A percentile compares a stretch with the other conserved stretches of the same genome.
Conservation (phyloP, 2,888 invertebrate species). For the Luffia ferchaultella region DNA sequence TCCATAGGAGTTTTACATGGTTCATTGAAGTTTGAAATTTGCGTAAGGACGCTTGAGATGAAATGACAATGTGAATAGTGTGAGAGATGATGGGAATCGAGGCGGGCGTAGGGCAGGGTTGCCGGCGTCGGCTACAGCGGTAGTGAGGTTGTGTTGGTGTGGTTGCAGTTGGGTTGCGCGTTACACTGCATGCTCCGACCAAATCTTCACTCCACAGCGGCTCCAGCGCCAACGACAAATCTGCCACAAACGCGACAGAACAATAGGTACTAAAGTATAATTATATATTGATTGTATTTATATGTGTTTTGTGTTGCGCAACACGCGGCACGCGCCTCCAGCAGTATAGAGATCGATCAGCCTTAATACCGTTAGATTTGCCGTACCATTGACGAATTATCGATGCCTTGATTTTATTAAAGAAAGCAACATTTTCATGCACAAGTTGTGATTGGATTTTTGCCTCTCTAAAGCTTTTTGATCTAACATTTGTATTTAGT, state of each 20-base stretch:
- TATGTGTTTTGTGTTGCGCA: slow-evolving; percentile 63
- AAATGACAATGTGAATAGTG: background rate
- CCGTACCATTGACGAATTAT: slow-evolving; percentile 38
- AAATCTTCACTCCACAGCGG: slow-evolving; percentile 64
- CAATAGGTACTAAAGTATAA: slow-evolving; percentile 58
- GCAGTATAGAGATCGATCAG: slow-evolving; percentile 26
- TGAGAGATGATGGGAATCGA: background rate
- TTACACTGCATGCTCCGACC: slow-evolving; percentile 89
- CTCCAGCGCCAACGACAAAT: slow-evolving; percentile 64
- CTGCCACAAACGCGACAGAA: slow-evolving; percentile 63
- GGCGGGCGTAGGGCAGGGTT: slow-evolving; percentile 13
- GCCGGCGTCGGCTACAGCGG: slow-evolving; percentile 25
- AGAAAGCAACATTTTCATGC: slow-evolving; percentile 64
- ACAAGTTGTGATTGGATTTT: slow-evolving; percentile 49
- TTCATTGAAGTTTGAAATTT: too few species aligned
- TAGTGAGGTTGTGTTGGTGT: slow-evolving; percentile 66
- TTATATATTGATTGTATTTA: slow-evolving; percentile 36
- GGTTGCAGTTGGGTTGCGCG: slow-evolving; percentile 92
- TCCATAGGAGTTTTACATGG: background rate
- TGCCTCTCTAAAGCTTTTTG: slow-evolving; percentile 52
- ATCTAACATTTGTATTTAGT: slow-evolving; percentile 40
- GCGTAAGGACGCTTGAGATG: slow-evolving; percentile 4
- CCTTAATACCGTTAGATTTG: slow-evolving; percentile 17
- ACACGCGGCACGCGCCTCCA: slow-evolving; percentile 26
- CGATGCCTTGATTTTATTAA: slow-evolving; percentile 32